A percentile compares a stretch with the other conserved stretches of the same genome.
Evolutionary conservation across 2,797 vertebrate species (phyloP).

Genomic region (Falco naumanni): DNA sequence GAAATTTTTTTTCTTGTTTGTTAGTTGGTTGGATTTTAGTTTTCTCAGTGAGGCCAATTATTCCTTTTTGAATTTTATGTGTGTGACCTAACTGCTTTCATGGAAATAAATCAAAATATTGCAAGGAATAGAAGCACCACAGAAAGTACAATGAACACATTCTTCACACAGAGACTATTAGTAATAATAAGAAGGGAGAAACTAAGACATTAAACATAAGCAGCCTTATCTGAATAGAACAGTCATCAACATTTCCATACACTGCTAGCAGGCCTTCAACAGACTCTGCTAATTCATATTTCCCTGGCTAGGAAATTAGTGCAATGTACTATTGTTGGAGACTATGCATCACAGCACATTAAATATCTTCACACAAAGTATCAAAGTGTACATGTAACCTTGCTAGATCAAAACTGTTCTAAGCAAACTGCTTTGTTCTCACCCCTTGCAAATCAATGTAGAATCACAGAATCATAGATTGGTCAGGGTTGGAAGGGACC

Average conservation of each 20-base stretch:
- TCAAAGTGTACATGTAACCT: neutral
- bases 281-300: neutral
- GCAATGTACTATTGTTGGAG: neutral
- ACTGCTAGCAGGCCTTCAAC: neutral
- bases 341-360: accelerated
- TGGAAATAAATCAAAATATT: neutral
- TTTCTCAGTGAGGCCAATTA: neutral
- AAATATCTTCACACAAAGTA: neutral
- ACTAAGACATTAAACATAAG: neutral
- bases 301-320: neutral
- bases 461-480: too few relatives aligned
- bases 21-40: neutral
- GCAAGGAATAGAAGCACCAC: neutral
- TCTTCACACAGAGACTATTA: neutral
- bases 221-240: neutral
- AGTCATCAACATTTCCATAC: neutral
- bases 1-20: neutral
- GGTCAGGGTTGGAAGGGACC: too few relatives aligned
- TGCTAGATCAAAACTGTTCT: neutral
- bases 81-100: neutral
- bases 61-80: neutral
- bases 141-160: neutral
- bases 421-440: neutral
- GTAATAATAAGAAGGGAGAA: neutral
- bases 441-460: neutral